Base-by-base conservation (phyloP, 2,797 vertebrate genomes). In the Danio jaintianensis region DNA sequence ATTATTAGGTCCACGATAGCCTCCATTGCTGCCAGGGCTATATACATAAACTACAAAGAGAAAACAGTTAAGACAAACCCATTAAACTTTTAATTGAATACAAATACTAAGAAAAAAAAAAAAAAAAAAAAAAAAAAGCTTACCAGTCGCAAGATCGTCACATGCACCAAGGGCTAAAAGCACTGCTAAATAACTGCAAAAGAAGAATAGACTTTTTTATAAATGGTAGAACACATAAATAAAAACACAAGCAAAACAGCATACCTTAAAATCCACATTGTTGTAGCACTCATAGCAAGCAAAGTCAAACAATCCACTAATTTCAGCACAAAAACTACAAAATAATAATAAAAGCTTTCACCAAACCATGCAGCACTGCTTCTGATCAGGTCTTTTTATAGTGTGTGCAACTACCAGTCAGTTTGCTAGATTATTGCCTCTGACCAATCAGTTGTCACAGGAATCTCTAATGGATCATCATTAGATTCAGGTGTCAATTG, bases 321-420 rank as follows among this genome's bases (percentile, higher is more conserved):
- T 0, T 22, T 40, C 4, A 38, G 1, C 16, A 7, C 2, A 47
- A 3, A 6, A 66, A 1, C 47, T 12, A 29, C 38, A 48, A 29
- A 29, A 1, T 1, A 56, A 56, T 0, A 56, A 53, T 0, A 66
- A 55, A 29, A 1, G 0, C 1, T 15, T 20, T 4, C 29, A 11
- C 0, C 11, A 7, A 4, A n/a, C 3, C 6, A 15, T 9, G 0
- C 1, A 10, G 0, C 0, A 1, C 1, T 29, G 9, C 5, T 8
- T 1, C 4, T n/a, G 15, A 76, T 45, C 12, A 78, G 22, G 3
- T 15, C n/a, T 7, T 70, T 56, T 70, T 62, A 62, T 52, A 52
- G n/a, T 12, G 6, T 13, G 7, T 61, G 43, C 22, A 42, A 59
- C 38, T 59, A 13, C n/a, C 0, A 18, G 4, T 52, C 11, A 40